phyloP scores from a whole-genome alignment of 2,888 invertebrate genomes.

The Tipula confusa region DNA sequence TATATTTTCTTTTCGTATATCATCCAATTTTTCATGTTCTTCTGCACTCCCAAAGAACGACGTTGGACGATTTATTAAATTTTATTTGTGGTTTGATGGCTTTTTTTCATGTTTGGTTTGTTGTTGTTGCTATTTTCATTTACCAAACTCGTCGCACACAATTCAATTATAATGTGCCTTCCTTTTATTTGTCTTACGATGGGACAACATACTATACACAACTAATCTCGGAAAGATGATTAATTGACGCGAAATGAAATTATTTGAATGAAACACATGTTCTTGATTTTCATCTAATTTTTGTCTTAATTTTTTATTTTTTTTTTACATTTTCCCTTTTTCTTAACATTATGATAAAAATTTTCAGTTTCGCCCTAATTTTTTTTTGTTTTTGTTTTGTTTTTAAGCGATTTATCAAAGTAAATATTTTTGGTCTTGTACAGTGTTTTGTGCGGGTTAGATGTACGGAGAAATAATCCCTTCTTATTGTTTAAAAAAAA shows the following conservation, averaged over 20 bases:
- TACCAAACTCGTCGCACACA: neutral
- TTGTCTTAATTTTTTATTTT: neutral
- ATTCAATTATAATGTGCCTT: neutral
- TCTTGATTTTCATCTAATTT: constrained; percentile 20
- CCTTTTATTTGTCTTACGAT: neutral
- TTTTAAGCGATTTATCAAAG: neutral
- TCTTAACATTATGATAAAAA: neutral
- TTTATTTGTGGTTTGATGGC: neutral
- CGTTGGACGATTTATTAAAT: neutral
- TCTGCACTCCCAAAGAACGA: neutral
- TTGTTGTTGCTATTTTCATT: neutral
- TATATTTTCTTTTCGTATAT: neutral
- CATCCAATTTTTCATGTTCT: neutral
- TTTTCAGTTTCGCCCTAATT: neutral
- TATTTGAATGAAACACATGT: constrained; percentile 15
- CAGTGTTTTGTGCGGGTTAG: too few relatives aligned
- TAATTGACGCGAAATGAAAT: constrained; percentile 4
- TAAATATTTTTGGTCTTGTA: neutral
- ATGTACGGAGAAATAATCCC: neutral
- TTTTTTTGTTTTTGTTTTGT: neutral
- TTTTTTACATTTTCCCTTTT: neutral
- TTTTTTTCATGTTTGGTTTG: too few relatives aligned
- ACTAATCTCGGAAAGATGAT: neutral
- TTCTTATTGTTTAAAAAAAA: neutral
- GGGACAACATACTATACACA: too few relatives aligned